These are phyloP conservation scores for Sebastes itinus DNA, from an alignment of 2,797 vertebrate species.

Conservation along the genomic window DNA sequence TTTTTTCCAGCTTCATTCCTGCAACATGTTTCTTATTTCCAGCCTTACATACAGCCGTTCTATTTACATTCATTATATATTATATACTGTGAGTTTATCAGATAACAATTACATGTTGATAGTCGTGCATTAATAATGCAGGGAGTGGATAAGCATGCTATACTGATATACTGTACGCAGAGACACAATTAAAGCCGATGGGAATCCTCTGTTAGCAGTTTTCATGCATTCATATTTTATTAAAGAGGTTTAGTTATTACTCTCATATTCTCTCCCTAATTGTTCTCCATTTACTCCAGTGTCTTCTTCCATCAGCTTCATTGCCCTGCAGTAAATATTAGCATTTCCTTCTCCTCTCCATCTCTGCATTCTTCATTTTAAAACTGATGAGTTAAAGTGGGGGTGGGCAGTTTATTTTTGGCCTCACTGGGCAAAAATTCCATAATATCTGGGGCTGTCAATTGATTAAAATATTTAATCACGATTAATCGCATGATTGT, in stretches of 20 bases:
- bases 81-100: background rate
- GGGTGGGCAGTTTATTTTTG: background rate
- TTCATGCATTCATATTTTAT: conserved; percentile 43
- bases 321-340: conserved; percentile 12
- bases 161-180: background rate
- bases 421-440: background rate
- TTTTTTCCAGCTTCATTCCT: background rate
- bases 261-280: conserved; percentile 9
- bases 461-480: background rate
- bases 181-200: background rate
- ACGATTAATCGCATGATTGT: too few relatives aligned
- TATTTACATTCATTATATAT: background rate
- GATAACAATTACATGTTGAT: background rate
- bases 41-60: background rate
- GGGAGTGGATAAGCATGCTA: background rate
- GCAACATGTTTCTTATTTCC: background rate
- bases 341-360: background rate
- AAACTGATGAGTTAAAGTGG: background rate
- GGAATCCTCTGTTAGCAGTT: background rate
- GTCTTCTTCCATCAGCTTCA: conserved; percentile 1
- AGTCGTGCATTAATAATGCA: background rate
- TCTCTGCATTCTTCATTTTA: background rate
- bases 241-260: conserved; percentile 24
- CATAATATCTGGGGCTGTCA: background rate
- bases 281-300: conserved; percentile 14